Conservation (phyloP, 1,140 invertebrate species). For the Bombus affinis region DNA sequence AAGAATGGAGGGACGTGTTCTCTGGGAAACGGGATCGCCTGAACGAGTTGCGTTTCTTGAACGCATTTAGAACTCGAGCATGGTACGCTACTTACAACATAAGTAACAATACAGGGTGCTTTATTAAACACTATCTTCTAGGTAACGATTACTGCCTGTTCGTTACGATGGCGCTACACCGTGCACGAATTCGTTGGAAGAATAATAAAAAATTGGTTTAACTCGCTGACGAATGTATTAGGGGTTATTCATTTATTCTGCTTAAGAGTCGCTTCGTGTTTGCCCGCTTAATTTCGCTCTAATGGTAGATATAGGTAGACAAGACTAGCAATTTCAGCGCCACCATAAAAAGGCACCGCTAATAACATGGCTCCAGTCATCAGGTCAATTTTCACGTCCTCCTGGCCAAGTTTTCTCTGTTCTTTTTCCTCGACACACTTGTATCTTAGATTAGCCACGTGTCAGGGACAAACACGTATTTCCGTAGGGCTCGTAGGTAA, state of each 20-base stretch:
- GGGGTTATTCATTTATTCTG: not conserved
- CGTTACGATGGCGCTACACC: not conserved
- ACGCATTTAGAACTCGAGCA: not conserved
- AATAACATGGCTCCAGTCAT: not conserved
- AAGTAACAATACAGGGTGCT: not conserved
- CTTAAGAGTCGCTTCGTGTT: not conserved
- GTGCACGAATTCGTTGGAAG: not conserved
- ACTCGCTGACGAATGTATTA: not conserved
- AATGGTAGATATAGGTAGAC: not conserved
- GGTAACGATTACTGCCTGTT: not conserved
- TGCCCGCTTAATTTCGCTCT: not conserved
- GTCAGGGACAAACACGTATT: too few species aligned
- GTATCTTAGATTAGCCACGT: not conserved
- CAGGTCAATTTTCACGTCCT: conserved; percentile 1
- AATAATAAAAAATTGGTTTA: not conserved
- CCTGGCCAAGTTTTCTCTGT: not conserved
- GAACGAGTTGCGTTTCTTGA: not conserved
- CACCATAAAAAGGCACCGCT: not conserved
- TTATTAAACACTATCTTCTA: not conserved
- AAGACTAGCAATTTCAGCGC: not conserved
- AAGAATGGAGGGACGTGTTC: not conserved
- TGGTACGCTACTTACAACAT: not conserved
- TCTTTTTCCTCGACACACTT: not conserved
- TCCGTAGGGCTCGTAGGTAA: not conserved
- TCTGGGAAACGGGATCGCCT: not conserved